These are phyloP conservation scores for Hylaeus anthracinus DNA, from an alignment of 1,140 invertebrate species.

Conservation along the genomic window DNA sequence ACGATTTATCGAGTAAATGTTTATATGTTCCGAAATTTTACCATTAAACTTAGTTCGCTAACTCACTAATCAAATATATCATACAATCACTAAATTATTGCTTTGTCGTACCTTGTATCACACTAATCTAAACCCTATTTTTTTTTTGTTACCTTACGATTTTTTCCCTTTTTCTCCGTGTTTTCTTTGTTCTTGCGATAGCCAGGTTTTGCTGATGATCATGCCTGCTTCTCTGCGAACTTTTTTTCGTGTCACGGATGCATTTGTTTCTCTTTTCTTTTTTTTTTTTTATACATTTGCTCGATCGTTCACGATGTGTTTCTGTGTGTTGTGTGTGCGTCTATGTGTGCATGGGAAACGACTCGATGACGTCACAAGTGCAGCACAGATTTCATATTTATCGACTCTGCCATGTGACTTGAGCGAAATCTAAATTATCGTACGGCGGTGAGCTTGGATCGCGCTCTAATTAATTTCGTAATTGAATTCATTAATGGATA, in stretches of 20 bases:
- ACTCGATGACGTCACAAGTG: constrained; percentile 6
- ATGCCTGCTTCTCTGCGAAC: constrained; percentile 47
- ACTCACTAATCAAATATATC: constrained; percentile 78
- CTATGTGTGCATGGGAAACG: constrained; percentile 22
- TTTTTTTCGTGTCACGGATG: background rate
- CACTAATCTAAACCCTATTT: constrained; percentile 78
- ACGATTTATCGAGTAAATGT: constrained; percentile 79
- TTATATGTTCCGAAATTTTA: constrained; percentile 76
- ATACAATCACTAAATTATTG: constrained; percentile 82
- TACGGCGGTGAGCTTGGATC: constrained; percentile 10
- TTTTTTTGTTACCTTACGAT: constrained; percentile 41
- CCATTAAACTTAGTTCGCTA: constrained; percentile 75
- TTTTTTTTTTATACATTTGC: background rate
- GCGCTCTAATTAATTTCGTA: constrained; percentile 46
- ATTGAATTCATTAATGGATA: constrained; percentile 26
- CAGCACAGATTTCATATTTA: constrained; percentile 18
- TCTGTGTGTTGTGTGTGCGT: background rate
- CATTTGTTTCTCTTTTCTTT: background rate
- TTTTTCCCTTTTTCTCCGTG: constrained; percentile 32
- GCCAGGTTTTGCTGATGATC: constrained; percentile 56
- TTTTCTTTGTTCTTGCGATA: constrained; percentile 36
- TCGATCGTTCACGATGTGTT: constrained; percentile 8
- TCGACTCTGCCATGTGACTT: constrained; percentile 28
- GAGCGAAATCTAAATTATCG: constrained; percentile 42
- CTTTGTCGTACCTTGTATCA: constrained; percentile 81